Evolutionary conservation across 2,113 vertebrate genomes (phyloP).

Genomic region (Spea bombifrons): DNA sequence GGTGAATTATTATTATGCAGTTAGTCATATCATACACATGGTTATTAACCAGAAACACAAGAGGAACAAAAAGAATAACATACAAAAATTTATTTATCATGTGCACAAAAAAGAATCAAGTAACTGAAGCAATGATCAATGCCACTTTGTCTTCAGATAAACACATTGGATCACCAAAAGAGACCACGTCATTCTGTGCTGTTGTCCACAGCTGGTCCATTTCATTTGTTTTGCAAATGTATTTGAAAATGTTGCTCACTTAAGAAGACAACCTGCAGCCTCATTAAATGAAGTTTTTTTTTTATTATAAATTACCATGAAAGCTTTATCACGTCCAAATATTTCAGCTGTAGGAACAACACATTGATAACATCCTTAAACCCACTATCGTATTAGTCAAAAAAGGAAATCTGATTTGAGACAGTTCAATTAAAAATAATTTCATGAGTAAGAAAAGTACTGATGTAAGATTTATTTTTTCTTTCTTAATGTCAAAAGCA

Average conservation of each 20-base stretch:
- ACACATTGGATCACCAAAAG: constrained; percentile 65
- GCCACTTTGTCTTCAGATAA: constrained; percentile 72
- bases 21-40: background rate
- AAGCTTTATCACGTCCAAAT: background rate
- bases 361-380: constrained; percentile 20
- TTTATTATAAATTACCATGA: constrained; percentile 3
- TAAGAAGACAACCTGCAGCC: background rate
- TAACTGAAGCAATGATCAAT: constrained; percentile 77
- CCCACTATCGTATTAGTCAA: constrained; percentile 43
- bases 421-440: constrained; percentile 45
- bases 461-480: constrained; percentile 37
- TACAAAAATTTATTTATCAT: constrained; percentile 87
- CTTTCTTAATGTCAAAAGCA: constrained; percentile 46
- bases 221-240: constrained; percentile 30
- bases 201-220: constrained; percentile 58
- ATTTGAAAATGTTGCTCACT: background rate
- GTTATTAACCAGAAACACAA: constrained; percentile 53
- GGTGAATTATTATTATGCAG: too few relatives aligned
- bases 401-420: background rate
- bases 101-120: constrained; percentile 76
- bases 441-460: constrained; percentile 40
- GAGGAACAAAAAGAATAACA: constrained; percentile 65
- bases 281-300: constrained; percentile 5
- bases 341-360: background rate
- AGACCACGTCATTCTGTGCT: constrained; percentile 56